Percentiles rank a stretch among this genome's conserved stretches.
These are phyloP conservation scores for Chaetoderma sp. DNA, from an alignment of 2,888 invertebrate species.

Conservation along the genomic window DNA sequence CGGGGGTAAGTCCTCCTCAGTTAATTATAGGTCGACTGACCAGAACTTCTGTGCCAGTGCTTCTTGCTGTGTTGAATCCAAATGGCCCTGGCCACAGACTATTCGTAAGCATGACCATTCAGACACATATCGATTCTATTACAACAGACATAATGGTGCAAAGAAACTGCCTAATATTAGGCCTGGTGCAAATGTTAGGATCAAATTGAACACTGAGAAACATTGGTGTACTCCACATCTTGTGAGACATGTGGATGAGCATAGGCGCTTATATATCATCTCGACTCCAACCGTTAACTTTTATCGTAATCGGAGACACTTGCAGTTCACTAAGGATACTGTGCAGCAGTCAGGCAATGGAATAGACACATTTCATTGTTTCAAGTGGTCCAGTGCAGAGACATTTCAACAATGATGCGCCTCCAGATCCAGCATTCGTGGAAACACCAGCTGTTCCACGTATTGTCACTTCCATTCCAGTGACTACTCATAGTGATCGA, in stretches of 20 bases:
- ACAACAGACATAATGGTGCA: not conserved
- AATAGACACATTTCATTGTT: too few relatives aligned
- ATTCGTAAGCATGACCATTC: not conserved
- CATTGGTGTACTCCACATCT: not conserved
- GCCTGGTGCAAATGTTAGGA: not conserved
- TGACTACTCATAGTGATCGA: too few relatives aligned
- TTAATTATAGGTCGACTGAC: constrained; percentile 29
- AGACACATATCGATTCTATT: not conserved
- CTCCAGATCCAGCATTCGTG: too few relatives aligned
- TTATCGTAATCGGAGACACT: too few relatives aligned
- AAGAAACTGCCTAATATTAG: not conserved
- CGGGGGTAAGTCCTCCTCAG: constrained; percentile 20
- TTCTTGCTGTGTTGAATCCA: not conserved
- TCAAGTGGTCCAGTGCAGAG: too few relatives aligned
- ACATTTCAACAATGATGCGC: too few relatives aligned
- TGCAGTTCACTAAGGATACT: too few relatives aligned
- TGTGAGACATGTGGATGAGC: not conserved
- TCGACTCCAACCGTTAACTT: too few relatives aligned
- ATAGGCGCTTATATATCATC: not conserved
- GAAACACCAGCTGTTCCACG: too few relatives aligned
- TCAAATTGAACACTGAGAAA: constrained; percentile 11
- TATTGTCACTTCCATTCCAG: too few relatives aligned
- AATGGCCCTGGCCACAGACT: constrained; percentile 14
- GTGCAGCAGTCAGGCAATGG: too few relatives aligned
- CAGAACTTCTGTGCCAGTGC: constrained; percentile 16